Conservation (phyloP, 1,140 invertebrate species). For the Drosophila takahashii region DNA sequence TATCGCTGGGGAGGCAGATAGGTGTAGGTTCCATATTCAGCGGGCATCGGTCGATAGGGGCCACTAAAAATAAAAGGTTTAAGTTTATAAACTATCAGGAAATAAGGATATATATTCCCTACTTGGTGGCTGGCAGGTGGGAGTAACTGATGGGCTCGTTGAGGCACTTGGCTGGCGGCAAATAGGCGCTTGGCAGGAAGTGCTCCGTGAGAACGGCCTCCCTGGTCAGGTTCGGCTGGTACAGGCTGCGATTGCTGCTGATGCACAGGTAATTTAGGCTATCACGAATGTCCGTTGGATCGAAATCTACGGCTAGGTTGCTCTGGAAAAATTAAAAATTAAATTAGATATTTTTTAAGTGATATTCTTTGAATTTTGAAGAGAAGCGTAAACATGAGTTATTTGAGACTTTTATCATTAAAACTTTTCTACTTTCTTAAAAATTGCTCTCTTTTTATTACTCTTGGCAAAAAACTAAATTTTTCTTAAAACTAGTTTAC, state of each 20-base stretch:
- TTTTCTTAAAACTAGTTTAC: too few relatives aligned
- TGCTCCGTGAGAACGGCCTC: constrained; percentile 87
- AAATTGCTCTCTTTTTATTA: too few relatives aligned
- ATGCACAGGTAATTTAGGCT: constrained; percentile 87
- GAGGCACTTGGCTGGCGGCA: constrained; percentile 89
- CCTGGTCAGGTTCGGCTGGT: constrained; percentile 85
- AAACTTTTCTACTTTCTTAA: too few relatives aligned
- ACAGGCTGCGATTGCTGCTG: constrained; percentile 81
- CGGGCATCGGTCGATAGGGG: constrained; percentile 92
- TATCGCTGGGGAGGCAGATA: constrained; percentile 93
- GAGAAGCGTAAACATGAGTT: too few relatives aligned
- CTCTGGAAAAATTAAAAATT: constrained; percentile 85
- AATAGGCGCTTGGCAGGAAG: constrained; percentile 87
- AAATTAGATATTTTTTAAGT: too few relatives aligned
- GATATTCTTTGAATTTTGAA: too few relatives aligned
- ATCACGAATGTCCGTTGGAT: constrained; percentile 87
- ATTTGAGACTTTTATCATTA: too few relatives aligned
- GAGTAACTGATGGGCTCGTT: constrained; percentile 88
- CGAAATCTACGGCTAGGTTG: constrained; percentile 90
- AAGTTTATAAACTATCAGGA: background rate
- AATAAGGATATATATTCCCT: constrained; percentile 14
- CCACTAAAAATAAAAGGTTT: constrained; percentile 87
- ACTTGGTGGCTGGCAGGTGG: constrained; percentile 88
- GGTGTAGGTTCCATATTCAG: constrained; percentile 92
- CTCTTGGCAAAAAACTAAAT: too few relatives aligned